phyloP scores from a whole-genome alignment of 1,140 invertebrate genomes.

The Drosophila navojoa region DNA sequence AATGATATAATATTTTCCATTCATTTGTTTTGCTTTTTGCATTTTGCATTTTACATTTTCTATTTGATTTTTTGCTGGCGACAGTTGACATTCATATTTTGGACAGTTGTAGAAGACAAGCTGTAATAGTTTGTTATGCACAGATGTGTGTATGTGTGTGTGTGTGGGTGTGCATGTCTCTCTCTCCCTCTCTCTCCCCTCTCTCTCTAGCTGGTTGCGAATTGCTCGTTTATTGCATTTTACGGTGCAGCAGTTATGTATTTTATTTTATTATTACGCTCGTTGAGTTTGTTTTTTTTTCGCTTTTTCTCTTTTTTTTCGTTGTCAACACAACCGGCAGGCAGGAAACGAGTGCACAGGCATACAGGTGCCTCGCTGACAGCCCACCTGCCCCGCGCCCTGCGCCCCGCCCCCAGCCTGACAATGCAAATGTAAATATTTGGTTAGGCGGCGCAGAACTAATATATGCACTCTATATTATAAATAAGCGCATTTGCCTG shows the following conservation, averaged over 20 bases:
- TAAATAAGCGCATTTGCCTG: conserved; percentile 45
- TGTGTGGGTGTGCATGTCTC: neutral
- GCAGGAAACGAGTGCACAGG: neutral
- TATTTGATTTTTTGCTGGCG: conserved; percentile 9
- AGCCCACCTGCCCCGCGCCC: neutral
- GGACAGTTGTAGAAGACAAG: conserved; percentile 3
- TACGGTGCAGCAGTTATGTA: conserved; percentile 45
- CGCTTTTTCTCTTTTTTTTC: neutral
- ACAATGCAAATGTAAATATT: conserved; percentile 63
- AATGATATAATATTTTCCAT: conserved; percentile 15
- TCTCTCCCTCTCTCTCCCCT: too few species aligned
- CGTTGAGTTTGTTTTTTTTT: conserved; percentile 22
- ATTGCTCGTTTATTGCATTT: conserved; percentile 71
- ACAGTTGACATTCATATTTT: conserved; percentile 42
- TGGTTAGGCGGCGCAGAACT: conserved; percentile 18
- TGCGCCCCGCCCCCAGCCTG: neutral
- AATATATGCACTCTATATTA: conserved; percentile 36
- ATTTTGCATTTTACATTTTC: neutral
- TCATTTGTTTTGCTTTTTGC: conserved; percentile 10
- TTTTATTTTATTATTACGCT: conserved; percentile 60
- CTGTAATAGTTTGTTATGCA: conserved; percentile 16
- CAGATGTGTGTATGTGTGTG: neutral
- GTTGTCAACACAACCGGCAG: conserved; percentile 32
- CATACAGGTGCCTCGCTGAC: too few species aligned
- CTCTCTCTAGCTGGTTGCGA: conserved; percentile 18